Evolutionary conservation across 2,888 invertebrate species (phyloP), one percentile per base, ranked within the genome.

Genomic region (Balanococcus diminutus): DNA sequence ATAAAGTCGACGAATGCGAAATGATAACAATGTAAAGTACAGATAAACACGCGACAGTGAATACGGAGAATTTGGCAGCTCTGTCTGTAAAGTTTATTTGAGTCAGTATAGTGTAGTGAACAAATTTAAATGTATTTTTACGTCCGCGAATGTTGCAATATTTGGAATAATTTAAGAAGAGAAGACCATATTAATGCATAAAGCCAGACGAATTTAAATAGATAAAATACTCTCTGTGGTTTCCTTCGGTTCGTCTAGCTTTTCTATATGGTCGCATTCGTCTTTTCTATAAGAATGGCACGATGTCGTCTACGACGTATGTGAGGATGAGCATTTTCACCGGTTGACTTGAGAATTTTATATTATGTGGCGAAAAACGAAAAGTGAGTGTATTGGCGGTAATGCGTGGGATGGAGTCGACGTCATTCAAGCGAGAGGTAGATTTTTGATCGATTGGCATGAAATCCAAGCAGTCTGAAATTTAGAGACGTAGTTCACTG

Each of bases 41-140:
- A 36, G 75, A 79, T 79, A 79, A 79, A 79, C 75, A 79, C 32
- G 36, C 75, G 75, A 79, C 75, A 79, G 75, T 36, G 75, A 79
- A 79, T 79, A 79, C 75, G 75, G 36, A 36, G 75, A 79, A 79
- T 79, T 79, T 79, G 75, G 75, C 75, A 79, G 75, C 75, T 19
- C 75, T 11, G 75, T 79, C 75, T 79, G 36, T 79, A 36, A 79
- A 79, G 75, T 79, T 79, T 79, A 79, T 79, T 36, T 32, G 36
- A 79, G 36, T 19, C n/a, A 36, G 32, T 79, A 36, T 79, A 79
- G 75, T 22, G 56, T 79, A 79, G 75, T 79, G 36, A 79, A 79
- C 75, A 79, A 79, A 79, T 79, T 79, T 79, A 79, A 79, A 79
- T 79, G 36, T 79, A 79, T 79, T 79, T 79, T 79, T 79, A 79